Percentiles rank a stretch among this genome's conserved stretches.
These are phyloP conservation scores for Psylliodes chrysocephalus DNA, from an alignment of 2,888 invertebrate species.

Conservation along the genomic window DNA sequence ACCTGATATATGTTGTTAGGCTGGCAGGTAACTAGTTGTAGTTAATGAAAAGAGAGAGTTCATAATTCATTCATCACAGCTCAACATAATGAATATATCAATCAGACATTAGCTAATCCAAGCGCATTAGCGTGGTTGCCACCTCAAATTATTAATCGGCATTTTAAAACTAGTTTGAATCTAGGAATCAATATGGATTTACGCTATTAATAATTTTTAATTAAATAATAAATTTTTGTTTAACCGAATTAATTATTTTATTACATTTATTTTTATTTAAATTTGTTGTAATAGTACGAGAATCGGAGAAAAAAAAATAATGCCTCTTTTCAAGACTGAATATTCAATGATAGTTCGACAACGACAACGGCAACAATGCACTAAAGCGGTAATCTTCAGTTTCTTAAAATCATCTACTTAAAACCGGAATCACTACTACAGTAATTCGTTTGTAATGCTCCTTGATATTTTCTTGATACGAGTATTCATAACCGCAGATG, in stretches of 20 bases:
- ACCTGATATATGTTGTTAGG: constrained; percentile 51
- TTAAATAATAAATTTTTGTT: too few relatives aligned
- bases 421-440: constrained; percentile 45
- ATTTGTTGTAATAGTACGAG: too few relatives aligned
- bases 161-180: too few relatives aligned
- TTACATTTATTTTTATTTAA: too few relatives aligned
- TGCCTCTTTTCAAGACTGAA: too few relatives aligned
- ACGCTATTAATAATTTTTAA: too few relatives aligned
- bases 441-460: constrained; percentile 44
- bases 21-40: constrained; percentile 59
- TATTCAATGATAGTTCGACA: too few relatives aligned
- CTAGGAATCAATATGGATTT: too few relatives aligned
- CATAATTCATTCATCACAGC: constrained; percentile 59
- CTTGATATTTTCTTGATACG: constrained; percentile 35
- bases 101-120: constrained; percentile 56
- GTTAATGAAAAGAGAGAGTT: constrained; percentile 56
- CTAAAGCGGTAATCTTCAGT: constrained; percentile 22
- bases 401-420: constrained; percentile 42
- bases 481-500: constrained; percentile 43
- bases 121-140: constrained; percentile 34
- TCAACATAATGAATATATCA: constrained; percentile 60
- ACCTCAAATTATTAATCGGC: neutral
- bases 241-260: too few relatives aligned
- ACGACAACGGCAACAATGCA: constrained; percentile 26
- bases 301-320: too few relatives aligned